Percentiles rank a stretch among this genome's conserved stretches.
These are phyloP conservation scores for Gastrophysa polygoni DNA, from an alignment of 2,888 invertebrate species.

Conservation along the genomic window DNA sequence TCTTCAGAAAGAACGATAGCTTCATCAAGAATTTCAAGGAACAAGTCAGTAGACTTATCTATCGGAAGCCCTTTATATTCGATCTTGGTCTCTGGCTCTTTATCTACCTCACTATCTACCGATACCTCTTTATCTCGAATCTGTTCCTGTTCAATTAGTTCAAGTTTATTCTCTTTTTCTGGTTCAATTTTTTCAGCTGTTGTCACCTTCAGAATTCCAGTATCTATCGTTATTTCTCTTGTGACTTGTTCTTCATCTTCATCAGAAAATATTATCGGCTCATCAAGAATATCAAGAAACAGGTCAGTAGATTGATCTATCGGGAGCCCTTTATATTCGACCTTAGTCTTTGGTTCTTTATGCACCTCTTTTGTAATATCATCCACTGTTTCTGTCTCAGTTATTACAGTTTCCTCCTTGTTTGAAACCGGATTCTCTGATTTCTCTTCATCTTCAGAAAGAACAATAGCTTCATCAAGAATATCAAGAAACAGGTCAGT, in stretches of 20 bases:
- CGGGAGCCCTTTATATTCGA: conserved; percentile 40
- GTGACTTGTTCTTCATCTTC: neutral
- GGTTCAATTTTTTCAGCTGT: neutral
- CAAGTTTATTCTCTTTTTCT: neutral
- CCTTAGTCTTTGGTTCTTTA: neutral
- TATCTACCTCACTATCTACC: no score
- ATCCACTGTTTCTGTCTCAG: neutral
- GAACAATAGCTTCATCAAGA: conserved; percentile 43
- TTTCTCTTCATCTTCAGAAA: conserved; percentile 41
- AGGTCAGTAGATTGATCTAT: conserved; percentile 38
- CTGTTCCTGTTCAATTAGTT: no score
- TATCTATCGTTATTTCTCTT: neutral
- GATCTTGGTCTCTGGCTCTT: conserved; percentile 10
- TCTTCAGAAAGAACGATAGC: conserved; percentile 43
- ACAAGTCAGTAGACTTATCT: conserved; percentile 36
- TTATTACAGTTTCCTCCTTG: no score
- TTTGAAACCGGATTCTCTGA: no score
- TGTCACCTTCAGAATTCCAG: neutral
- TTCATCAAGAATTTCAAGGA: conserved; percentile 44
- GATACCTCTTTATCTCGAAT: no score
- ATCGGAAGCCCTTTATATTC: conserved; percentile 40
- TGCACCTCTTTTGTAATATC: neutral
- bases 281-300: conserved; percentile 45
- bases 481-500: conserved; percentile 38
- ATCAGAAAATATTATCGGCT: conserved; percentile 32